These are phyloP conservation scores for Alethe castanea DNA, from an alignment of 2,113 vertebrate genomes.

Conservation along the genomic window DNA sequence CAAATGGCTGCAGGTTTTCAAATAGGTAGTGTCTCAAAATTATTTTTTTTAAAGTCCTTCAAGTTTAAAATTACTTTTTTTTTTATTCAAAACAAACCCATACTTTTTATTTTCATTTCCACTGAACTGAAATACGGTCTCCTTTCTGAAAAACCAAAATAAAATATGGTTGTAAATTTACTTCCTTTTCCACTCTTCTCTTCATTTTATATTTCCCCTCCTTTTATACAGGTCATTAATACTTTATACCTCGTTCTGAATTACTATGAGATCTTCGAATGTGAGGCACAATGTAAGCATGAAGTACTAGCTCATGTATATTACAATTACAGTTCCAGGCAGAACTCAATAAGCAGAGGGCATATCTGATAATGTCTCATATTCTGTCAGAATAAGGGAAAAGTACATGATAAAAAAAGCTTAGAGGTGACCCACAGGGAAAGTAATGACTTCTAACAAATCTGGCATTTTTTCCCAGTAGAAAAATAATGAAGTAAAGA, in stretches of 20 bases:
- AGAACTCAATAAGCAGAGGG: conserved; percentile 53
- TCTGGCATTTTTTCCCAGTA: background rate
- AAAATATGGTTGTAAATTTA: background rate
- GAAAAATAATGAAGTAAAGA: conserved; percentile 28
- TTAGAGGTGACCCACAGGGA: conserved; percentile 35
- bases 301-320: conserved; percentile 30
- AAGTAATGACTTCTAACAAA: conserved; percentile 23
- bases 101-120: background rate
- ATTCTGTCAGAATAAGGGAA: conserved; percentile 43
- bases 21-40: background rate
- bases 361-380: conserved; percentile 29
- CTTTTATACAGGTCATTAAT: conserved; percentile 27
- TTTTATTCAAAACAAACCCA: background rate
- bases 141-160: background rate
- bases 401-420: conserved; percentile 7
- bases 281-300: conserved; percentile 34
- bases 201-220: conserved; percentile 24
- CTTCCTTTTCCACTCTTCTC: background rate
- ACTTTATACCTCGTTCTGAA: conserved; percentile 23
- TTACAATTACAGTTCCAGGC: conserved; percentile 26
- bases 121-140: background rate
- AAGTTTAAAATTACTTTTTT: background rate
- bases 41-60: background rate
- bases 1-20: background rate
- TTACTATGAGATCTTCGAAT: conserved; percentile 8